phyloP scores from a whole-genome alignment of 2,888 invertebrate species.

The Scaptodrosophila latifasciaeformis region DNA sequence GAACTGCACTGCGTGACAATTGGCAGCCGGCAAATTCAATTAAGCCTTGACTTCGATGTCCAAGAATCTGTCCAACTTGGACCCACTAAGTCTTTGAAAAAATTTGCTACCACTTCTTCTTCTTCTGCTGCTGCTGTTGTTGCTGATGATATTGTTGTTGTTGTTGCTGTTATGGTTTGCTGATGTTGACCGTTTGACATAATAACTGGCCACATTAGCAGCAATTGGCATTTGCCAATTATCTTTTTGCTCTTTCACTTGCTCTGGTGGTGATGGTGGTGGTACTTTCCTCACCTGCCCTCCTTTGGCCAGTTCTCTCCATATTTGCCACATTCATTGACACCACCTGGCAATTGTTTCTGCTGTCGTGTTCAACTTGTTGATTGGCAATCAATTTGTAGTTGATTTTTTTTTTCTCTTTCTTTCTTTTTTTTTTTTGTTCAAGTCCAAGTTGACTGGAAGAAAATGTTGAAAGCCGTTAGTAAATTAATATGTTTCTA shows the following conservation, averaged over 20 bases:
- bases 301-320: conserved; percentile 38
- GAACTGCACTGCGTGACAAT: conserved; percentile 37
- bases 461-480: too few relatives aligned
- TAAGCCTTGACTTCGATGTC: conserved; percentile 10
- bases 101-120: too few relatives aligned
- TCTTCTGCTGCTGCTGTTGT: too few relatives aligned
- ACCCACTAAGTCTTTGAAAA: conserved; percentile 41
- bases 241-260: conserved; percentile 44
- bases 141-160: too few relatives aligned
- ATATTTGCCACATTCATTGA: conserved; percentile 66
- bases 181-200: conserved; percentile 62
- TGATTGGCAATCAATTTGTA: conserved; percentile 68
- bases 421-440: conserved; percentile 22
- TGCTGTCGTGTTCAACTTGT: conserved; percentile 64
- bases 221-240: conserved; percentile 67
- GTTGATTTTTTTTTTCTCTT: conserved; percentile 57
- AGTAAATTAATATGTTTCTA: too few relatives aligned
- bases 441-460: too few relatives aligned
- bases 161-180: too few relatives aligned
- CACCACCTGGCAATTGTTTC: conserved; percentile 56
- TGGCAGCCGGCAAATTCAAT: conserved; percentile 36
- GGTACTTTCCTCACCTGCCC: conserved; percentile 7
- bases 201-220: conserved; percentile 68
- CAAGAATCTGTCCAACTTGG: conserved; percentile 4
- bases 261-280: neutral